These are phyloP conservation scores for Andrena flavipes DNA, from an alignment of 2,888 invertebrate species.

Conservation along the genomic window DNA sequence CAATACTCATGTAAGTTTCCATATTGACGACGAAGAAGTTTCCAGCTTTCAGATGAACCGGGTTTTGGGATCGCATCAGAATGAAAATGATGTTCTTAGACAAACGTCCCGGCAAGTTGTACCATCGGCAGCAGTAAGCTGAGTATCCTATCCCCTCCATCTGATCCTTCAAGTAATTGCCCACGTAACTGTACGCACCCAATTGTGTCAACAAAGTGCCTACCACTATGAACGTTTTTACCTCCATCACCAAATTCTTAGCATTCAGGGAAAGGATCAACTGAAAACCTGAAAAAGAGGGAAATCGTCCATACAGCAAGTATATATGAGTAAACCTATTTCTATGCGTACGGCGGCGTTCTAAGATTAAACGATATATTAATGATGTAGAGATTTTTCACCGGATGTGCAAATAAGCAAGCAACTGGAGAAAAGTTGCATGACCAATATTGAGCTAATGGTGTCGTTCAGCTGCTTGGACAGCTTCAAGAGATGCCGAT, in stretches of 20 bases:
- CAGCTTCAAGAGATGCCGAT: slow-evolving; percentile 62
- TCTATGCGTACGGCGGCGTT: background rate
- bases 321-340: background rate
- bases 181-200: slow-evolving; percentile 33
- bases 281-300: slow-evolving; percentile 21
- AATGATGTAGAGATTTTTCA: background rate
- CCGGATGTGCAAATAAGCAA: slow-evolving; percentile 30
- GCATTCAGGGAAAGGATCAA: slow-evolving; percentile 10
- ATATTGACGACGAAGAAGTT: slow-evolving; percentile 17
- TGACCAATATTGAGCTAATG: slow-evolving; percentile 34
- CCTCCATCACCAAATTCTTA: background rate
- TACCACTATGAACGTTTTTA: slow-evolving; percentile 9
- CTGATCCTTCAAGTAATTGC: slow-evolving; percentile 37
- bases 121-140: slow-evolving; percentile 19
- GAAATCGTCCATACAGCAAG: background rate
- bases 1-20: slow-evolving; percentile 29
- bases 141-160: slow-evolving; percentile 15
- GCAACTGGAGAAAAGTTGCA: slow-evolving; percentile 27
- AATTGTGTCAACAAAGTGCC: slow-evolving; percentile 6
- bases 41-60: slow-evolving; percentile 8
- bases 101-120: background rate
- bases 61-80: slow-evolving; percentile 4
- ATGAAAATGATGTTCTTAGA: slow-evolving; percentile 3
- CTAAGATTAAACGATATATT: background rate
- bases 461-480: slow-evolving; percentile 58